Evolutionary conservation across 2,888 invertebrate genomes (phyloP), one percentile per base, ranked within the genome.

Genomic region (Eubasilissa splendida): DNA sequence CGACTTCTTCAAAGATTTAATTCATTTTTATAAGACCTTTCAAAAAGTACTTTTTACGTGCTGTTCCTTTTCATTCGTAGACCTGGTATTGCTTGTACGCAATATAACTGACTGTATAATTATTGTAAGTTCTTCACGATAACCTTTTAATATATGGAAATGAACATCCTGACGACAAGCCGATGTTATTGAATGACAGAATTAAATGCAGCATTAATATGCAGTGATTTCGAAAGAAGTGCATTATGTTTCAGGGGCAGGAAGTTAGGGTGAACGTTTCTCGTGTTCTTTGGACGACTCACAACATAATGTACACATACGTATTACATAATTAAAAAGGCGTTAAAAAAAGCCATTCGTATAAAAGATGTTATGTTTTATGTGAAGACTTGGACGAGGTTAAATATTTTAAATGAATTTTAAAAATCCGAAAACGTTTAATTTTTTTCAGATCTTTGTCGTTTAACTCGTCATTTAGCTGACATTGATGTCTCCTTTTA

Each of bases 121-220:
- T 63, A 11, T 66, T 42, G 12, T 33, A 66, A 50, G 42, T 33
- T 66, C 66, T 9, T n/a, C n/a, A 66, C 12, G n/a, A 66, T 66
- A 66, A 66, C 11, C 42, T 66, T 66, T 66, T 42, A 66, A 66
- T 66, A 50, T 42, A 66, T 33, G 66, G n/a, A 66, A 66, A 66
- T 63, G 63, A 42, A 65, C 65, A 42, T 65, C 65, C 33, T 65
- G 42, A 42, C 12, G 33, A 50, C 66, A 66, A n/a, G 12, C n/a
- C 33, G 50, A 8, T 58, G 58, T 58, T 58, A 3, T 12, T n/a
- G 50, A 42, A 12, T 10, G 50, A 50, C 66, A 42, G 42, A 66
- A 3, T 31, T 66, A 66, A 66, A 66, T 50, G 50, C 66, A 50
- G 33, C 66, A 42, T 66, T 66, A 42, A n/a, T 66, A 66, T 66